phyloP scores from a whole-genome alignment of 2,888 invertebrate species.

The Pedicia rivosa region DNA sequence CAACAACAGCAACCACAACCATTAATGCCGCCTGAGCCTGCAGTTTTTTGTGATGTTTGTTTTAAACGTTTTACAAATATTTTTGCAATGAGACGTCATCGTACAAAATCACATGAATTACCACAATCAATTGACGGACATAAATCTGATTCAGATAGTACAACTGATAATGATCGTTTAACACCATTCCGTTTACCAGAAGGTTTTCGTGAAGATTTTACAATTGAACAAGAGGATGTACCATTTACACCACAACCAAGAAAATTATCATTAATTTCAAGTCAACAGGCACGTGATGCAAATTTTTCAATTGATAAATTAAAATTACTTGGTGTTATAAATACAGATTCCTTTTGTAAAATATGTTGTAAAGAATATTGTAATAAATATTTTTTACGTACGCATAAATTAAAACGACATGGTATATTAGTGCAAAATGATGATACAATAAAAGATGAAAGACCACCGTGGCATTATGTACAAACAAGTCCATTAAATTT shows the following conservation, averaged over 20 bases:
- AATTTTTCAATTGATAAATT: conserved; percentile 58
- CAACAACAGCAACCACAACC: conserved; percentile 11
- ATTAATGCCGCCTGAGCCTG: conserved; percentile 17
- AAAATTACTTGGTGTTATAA: conserved; percentile 61
- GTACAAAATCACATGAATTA: conserved; percentile 47
- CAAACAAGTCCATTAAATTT: conserved; percentile 66
- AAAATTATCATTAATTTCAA: conserved; percentile 40
- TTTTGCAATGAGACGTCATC: conserved; percentile 53
- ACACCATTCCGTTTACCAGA: conserved; percentile 25
- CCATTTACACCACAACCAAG: conserved; percentile 36
- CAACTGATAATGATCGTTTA: conserved; percentile 7
- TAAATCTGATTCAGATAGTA: conserved; percentile 8
- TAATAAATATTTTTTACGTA: conserved; percentile 81
- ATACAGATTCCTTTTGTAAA: conserved; percentile 85
- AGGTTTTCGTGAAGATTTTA: conserved; percentile 30
- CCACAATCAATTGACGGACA: conserved; percentile 9
- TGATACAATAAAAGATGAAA: conserved; percentile 33
- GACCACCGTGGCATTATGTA: conserved; percentile 26
- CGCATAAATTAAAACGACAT: conserved; percentile 88
- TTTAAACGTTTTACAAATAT: conserved; percentile 57
- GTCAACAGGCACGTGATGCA: conserved; percentile 49
- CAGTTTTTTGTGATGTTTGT: conserved; percentile 50
- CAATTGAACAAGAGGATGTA: conserved; percentile 31
- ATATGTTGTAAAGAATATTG: conserved; percentile 87
- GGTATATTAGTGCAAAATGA: conserved; percentile 54